phyloP scores from a whole-genome alignment of 2,797 vertebrate genomes.

The Sebastolobus alascanus region DNA sequence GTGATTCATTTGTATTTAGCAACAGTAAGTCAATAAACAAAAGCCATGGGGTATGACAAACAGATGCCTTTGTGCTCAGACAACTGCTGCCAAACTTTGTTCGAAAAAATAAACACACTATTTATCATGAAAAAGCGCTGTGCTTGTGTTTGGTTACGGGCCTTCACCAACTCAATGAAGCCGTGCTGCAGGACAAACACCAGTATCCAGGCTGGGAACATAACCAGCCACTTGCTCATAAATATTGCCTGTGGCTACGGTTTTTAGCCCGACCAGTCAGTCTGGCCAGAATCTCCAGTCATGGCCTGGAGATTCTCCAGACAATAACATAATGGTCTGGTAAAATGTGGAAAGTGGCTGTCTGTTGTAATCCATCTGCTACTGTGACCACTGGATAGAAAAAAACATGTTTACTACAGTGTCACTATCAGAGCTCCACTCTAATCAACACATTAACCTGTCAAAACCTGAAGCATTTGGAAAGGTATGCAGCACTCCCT shows the following conservation, averaged over 20 bases:
- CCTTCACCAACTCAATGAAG: conserved; percentile 16
- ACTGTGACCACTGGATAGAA: not conserved
- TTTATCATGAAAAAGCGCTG: conserved; percentile 21
- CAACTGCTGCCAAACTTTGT: not conserved
- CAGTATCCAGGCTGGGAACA: conserved; percentile 11
- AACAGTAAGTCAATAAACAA: conserved; percentile 13
- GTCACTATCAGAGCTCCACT: not conserved
- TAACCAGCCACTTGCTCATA: conserved; percentile 23
- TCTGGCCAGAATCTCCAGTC: conserved; percentile 25
- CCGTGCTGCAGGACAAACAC: conserved; percentile 29
- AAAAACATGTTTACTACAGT: not conserved
- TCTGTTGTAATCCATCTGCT: conserved; percentile 39
- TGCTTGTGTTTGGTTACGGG: conserved; percentile 4
- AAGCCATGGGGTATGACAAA: not conserved
- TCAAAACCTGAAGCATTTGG: conserved; percentile 27
- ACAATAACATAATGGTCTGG: conserved; percentile 13
- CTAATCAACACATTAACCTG: conserved; percentile 36
- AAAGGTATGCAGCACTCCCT: not conserved
- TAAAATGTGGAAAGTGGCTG: conserved; percentile 15
- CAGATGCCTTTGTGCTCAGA: conserved; percentile 4
- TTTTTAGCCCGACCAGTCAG: conserved; percentile 8
- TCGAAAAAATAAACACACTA: not conserved
- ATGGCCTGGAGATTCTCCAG: conserved; percentile 10
- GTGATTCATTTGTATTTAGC: conserved; percentile 6
- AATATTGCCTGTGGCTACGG: conserved; percentile 21